A percentile compares a stretch with the other conserved stretches of the same genome.
Conservation (phyloP, 2,113 vertebrate genomes). For the Lasiurus cinereus region DNA sequence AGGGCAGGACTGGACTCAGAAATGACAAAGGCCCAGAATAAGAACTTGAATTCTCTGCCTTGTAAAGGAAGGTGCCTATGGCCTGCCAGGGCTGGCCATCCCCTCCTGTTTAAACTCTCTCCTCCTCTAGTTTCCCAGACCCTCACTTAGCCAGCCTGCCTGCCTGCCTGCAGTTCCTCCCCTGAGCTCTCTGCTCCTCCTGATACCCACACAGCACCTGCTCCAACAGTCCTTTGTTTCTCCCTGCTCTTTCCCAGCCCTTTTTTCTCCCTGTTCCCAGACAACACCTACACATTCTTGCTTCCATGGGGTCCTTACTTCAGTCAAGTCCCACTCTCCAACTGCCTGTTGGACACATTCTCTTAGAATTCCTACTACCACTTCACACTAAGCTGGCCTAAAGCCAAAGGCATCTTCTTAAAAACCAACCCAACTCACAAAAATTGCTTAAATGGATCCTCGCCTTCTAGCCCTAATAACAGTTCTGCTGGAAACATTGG, state of each 20-base stretch:
- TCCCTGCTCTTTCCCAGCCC: neutral
- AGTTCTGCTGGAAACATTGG: neutral
- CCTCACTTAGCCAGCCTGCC: neutral
- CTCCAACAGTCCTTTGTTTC: neutral
- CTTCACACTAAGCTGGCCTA: neutral
- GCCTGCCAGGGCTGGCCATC: no score
- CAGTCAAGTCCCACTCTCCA: neutral
- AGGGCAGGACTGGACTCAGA: neutral
- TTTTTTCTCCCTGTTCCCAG: neutral
- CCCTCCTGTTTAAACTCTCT: neutral
- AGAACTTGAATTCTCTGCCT: accelerated
- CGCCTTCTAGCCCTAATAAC: neutral
- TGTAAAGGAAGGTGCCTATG: neutral
- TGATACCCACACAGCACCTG: accelerated
- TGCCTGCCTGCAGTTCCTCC: neutral
- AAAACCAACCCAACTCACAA: neutral
- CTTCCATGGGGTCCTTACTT: neutral
- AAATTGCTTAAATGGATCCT: neutral
- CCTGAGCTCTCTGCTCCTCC: neutral
- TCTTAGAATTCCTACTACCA: neutral
- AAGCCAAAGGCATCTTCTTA: neutral
- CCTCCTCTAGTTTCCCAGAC: neutral
- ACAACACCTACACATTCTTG: no score
- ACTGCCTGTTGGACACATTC: neutral
- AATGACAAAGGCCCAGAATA: neutral